Evolutionary conservation across 2,888 invertebrate species (phyloP).

Genomic region (Julus scanicus): DNA sequence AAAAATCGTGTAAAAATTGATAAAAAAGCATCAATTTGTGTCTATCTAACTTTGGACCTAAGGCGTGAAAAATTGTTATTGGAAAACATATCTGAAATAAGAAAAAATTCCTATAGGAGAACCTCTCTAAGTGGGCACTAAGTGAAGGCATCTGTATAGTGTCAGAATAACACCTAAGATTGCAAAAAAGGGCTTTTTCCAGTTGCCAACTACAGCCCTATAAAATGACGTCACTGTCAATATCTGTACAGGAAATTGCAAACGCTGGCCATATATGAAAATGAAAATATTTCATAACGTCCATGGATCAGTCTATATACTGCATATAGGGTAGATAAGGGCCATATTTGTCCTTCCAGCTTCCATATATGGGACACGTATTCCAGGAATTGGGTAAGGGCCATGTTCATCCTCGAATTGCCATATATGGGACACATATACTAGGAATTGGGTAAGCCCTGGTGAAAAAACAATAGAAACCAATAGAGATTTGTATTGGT

Average conservation of each 20-base stretch:
- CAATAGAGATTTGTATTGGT: too few relatives aligned
- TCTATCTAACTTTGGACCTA: background rate
- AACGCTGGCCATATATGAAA: background rate
- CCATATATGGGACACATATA: too few relatives aligned
- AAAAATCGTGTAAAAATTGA: background rate
- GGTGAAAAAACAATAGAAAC: too few relatives aligned
- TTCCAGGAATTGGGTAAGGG: too few relatives aligned
- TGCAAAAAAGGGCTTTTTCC: background rate
- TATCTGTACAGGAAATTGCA: background rate
- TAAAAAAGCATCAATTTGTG: background rate
- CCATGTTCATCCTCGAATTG: too few relatives aligned
- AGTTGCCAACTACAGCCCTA: background rate
- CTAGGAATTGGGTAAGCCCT: too few relatives aligned
- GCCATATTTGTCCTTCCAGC: too few relatives aligned
- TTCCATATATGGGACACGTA: too few relatives aligned
- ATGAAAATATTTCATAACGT: too few relatives aligned
- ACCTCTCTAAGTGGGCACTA: background rate
- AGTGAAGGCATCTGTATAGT: background rate
- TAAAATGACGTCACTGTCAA: background rate
- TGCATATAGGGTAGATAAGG: too few relatives aligned
- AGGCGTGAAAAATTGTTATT: background rate
- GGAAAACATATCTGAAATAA: background rate
- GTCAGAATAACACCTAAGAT: background rate
- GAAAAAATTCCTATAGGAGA: background rate
- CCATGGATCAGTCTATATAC: too few relatives aligned